A percentile compares a stretch with the other conserved stretches of the same genome.
Evolutionary conservation across 2,888 invertebrate species (phyloP).

Genomic region (Trichogramma dendrolimi): DNA sequence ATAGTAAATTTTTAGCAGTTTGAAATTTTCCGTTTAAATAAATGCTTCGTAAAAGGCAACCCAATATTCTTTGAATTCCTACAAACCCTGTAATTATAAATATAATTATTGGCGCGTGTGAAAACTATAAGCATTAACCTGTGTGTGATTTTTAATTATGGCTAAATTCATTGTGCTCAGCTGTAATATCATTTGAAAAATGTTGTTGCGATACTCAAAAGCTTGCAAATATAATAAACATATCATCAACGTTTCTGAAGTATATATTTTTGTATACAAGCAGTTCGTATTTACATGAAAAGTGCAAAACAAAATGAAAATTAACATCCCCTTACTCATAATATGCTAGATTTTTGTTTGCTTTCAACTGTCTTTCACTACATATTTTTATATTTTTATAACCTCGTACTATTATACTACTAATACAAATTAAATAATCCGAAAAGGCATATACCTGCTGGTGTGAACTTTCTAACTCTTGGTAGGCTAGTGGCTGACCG

Average conservation of each 20-base stretch:
- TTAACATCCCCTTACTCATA: conserved; percentile 32
- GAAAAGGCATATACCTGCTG: conserved; percentile 34
- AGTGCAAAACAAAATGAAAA: conserved; percentile 2
- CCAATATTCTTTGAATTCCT: too few species aligned
- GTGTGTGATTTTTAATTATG: too few species aligned
- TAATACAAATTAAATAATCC: conserved; percentile 40
- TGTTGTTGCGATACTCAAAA: too few species aligned
- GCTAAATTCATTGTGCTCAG: too few species aligned
- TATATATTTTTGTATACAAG: conserved; percentile 9
- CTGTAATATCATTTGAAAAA: too few species aligned
- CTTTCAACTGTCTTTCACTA: conserved; percentile 2
- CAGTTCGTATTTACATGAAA: conserved; percentile 11
- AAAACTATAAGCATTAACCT: too few species aligned
- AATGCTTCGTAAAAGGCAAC: too few species aligned
- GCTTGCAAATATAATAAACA: conserved; percentile 14
- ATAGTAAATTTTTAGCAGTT: too few species aligned
- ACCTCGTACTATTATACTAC: conserved; percentile 38
- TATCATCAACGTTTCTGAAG: conserved; percentile 1
- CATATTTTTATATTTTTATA: conserved; percentile 30
- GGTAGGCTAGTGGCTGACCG: conserved; percentile 38
- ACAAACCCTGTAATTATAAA: too few species aligned
- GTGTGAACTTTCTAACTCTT: conserved; percentile 31
- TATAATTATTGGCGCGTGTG: too few species aligned
- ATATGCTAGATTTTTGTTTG: neutral
- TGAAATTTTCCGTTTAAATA: too few species aligned